Evolutionary conservation across 2,797 vertebrate genomes (phyloP).

Genomic region (Synanceia verrucosa): DNA sequence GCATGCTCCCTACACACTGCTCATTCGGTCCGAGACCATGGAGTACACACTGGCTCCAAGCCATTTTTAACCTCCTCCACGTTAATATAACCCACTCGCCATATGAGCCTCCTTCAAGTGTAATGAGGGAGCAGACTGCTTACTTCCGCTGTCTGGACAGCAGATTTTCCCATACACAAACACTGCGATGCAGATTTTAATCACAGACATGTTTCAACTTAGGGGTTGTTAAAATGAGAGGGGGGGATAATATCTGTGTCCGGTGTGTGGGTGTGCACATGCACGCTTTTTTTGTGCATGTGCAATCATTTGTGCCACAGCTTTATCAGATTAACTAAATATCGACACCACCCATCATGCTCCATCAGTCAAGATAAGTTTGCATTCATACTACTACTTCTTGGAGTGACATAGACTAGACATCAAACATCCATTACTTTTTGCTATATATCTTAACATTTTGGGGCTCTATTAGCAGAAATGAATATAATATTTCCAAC

Average conservation of each 20-base stretch:
- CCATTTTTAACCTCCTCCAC: slow-evolving; percentile 63
- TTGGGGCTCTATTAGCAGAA: too few species aligned
- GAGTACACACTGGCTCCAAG: slow-evolving; percentile 40
- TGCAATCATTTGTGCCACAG: neutral
- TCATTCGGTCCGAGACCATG: slow-evolving; percentile 14
- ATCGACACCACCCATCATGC: neutral
- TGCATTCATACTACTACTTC: too few species aligned
- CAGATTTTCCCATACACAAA: slow-evolving; percentile 63
- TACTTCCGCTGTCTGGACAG: slow-evolving; percentile 73
- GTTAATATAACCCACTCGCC: slow-evolving; percentile 74
- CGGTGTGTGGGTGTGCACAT: slow-evolving; percentile 43
- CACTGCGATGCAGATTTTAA: slow-evolving; percentile 59
- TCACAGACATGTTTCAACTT: slow-evolving; percentile 63
- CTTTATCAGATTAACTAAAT: neutral
- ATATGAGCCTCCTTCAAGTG: slow-evolving; percentile 68
- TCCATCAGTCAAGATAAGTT: neutral
- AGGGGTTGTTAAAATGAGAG: slow-evolving; percentile 52
- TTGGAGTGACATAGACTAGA: neutral
- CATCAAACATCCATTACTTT: neutral
- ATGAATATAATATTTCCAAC: too few species aligned
- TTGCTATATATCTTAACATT: neutral
- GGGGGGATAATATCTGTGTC: slow-evolving; percentile 60
- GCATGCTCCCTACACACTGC: neutral
- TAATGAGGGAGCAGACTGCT: slow-evolving; percentile 67
- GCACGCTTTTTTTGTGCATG: neutral